These are phyloP conservation scores for Drosophila bifasciata DNA, from an alignment of 1,140 invertebrate species.

Conservation along the genomic window DNA sequence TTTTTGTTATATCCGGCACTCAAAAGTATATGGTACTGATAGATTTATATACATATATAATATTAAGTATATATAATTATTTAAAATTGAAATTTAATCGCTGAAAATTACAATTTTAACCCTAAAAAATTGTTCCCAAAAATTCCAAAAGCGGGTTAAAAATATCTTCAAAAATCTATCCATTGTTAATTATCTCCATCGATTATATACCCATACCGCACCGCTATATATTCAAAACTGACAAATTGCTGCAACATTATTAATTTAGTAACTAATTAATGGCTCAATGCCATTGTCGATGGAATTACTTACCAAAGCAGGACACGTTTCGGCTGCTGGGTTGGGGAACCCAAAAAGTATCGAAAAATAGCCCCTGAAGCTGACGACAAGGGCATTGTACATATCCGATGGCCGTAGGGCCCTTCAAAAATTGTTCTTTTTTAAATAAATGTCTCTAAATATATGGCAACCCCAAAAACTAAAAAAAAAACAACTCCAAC, in stretches of 20 bases:
- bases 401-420: constrained; percentile 22
- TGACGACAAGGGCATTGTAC: constrained; percentile 15
- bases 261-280: constrained; percentile 48
- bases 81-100: neutral
- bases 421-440: constrained; percentile 57
- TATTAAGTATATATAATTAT: no score
- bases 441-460: constrained; percentile 65
- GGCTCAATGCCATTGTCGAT: constrained; percentile 2
- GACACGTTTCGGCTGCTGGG: constrained; percentile 27
- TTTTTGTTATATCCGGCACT: no score
- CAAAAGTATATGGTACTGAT: no score
- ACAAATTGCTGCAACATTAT: constrained; percentile 3
- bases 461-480: constrained; percentile 19
- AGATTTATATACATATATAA: no score
- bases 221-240: constrained; percentile 3
- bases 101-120: no score
- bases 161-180: neutral
- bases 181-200: neutral
- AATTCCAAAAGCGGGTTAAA: neutral
- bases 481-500: neutral
- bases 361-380: constrained; percentile 21
- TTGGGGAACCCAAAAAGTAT: neutral
- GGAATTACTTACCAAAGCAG: constrained; percentile 17
- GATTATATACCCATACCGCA: no score
- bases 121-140: neutral